A percentile compares a stretch with the other conserved stretches of the same genome.
Evolutionary conservation across 2,797 vertebrate genomes (phyloP).

Genomic region (Benthosema pterotum): DNA sequence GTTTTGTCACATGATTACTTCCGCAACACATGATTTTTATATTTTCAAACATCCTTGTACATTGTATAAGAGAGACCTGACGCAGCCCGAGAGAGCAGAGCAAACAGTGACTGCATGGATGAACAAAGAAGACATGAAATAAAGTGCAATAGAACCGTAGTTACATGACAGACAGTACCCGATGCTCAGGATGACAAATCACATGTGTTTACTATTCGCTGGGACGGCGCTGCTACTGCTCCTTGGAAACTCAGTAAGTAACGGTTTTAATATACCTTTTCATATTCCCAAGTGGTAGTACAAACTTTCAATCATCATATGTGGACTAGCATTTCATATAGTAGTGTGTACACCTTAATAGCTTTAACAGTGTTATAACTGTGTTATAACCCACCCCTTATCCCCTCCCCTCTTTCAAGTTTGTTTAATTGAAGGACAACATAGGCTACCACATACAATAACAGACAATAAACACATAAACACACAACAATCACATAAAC

Average conservation of each 20-base stretch:
- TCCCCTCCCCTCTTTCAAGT: no score
- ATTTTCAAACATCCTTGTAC: constrained; percentile 10
- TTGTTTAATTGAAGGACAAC: no score
- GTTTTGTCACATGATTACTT: constrained; percentile 65
- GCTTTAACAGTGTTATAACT: no score
- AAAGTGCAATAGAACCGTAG: no score
- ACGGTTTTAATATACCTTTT: background rate
- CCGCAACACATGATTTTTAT: constrained; percentile 42
- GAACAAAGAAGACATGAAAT: rapidly evolving
- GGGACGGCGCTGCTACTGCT: constrained; percentile 29
- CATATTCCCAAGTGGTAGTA: background rate
- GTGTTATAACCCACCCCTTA: background rate
- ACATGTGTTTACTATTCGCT: constrained; percentile 35
- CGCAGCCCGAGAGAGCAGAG: background rate
- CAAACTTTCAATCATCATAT: background rate
- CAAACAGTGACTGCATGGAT: background rate
- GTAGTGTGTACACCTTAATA: constrained; percentile 2
- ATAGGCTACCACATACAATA: no score
- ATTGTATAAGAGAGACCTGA: no score
- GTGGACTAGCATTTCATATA: background rate
- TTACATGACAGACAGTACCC: background rate
- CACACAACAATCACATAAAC: no score
- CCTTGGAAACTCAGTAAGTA: constrained; percentile 58
- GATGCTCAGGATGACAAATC: background rate
- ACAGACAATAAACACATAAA: no score